A percentile compares a stretch with the other conserved stretches of the same genome.
Conservation (phyloP, 2,797 vertebrate genomes). For the Crenichthys baileyi region DNA sequence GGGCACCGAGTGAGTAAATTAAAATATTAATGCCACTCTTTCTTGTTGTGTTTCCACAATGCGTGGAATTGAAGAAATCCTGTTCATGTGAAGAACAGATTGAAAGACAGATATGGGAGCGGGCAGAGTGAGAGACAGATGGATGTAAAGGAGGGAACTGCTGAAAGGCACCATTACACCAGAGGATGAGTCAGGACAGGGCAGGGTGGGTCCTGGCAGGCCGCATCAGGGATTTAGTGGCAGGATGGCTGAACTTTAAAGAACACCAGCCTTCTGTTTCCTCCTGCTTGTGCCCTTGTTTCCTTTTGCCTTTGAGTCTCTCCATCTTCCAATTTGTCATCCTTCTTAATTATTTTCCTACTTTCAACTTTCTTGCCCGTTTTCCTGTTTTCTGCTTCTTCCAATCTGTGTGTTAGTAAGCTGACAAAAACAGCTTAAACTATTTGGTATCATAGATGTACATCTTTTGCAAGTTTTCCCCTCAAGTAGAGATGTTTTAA, state of each 20-base stretch:
- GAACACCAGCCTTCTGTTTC: slow-evolving; percentile 39
- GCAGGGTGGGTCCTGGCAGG: slow-evolving; percentile 52
- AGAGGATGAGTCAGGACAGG: slow-evolving; percentile 25
- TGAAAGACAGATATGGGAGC: slow-evolving; percentile 7
- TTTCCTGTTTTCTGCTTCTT: neutral
- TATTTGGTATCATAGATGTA: neutral
- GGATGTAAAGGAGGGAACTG: slow-evolving; percentile 34
- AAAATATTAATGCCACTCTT: slow-evolving; percentile 28
- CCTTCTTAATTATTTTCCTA: slow-evolving; percentile 30
- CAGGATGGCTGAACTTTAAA: slow-evolving; percentile 67
- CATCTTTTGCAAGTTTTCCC: slow-evolving; percentile 4
- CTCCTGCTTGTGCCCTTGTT: slow-evolving; percentile 59
- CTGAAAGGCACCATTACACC: slow-evolving; percentile 41
- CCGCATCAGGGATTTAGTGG: slow-evolving; percentile 38
- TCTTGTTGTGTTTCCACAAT: neutral
- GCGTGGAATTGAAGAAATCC: neutral
- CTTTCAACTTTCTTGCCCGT: slow-evolving; percentile 1
- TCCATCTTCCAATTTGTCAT: slow-evolving; percentile 25
- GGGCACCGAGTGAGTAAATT: slow-evolving; percentile 19
- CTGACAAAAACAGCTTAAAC: neutral
- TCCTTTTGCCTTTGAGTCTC: slow-evolving; percentile 28
- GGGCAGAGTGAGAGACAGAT: slow-evolving; percentile 26
- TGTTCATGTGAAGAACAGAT: neutral
- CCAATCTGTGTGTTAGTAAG: neutral
- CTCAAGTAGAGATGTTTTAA: slow-evolving; percentile 9